Evolutionary conservation across 2,797 vertebrate species (phyloP).

Genomic region (Ctenopoma multispine): DNA sequence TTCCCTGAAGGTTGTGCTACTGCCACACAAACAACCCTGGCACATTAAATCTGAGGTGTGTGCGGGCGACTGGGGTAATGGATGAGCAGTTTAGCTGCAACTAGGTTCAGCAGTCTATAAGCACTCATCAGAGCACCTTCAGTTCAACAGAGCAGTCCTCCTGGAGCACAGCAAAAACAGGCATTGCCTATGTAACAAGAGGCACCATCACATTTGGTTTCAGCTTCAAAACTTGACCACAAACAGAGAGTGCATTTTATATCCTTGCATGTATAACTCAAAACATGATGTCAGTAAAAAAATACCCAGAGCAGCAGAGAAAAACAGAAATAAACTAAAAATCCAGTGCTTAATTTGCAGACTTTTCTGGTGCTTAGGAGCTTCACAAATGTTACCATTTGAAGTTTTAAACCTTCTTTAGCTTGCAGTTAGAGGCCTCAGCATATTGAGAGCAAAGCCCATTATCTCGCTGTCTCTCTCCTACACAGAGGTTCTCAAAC

Average conservation of each 20-base stretch:
- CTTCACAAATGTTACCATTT: slow-evolving; percentile 76
- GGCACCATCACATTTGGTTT: slow-evolving; percentile 60
- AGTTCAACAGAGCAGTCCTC: slow-evolving; percentile 58
- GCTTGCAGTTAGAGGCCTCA: slow-evolving; percentile 76
- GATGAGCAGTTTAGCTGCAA: slow-evolving; percentile 75
- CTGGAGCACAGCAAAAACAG: slow-evolving; percentile 67
- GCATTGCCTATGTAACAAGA: slow-evolving; percentile 41
- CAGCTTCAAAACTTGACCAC: slow-evolving; percentile 37
- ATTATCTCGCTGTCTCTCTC: slow-evolving; percentile 81
- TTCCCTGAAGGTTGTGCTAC: slow-evolving; percentile 77
- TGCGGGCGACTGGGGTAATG: slow-evolving; percentile 71
- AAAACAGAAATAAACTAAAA: slow-evolving; percentile 66
- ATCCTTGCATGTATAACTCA: slow-evolving; percentile 37
- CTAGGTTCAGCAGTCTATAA: slow-evolving; percentile 77
- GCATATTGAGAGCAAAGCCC: slow-evolving; percentile 82
- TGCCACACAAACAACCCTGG: slow-evolving; percentile 82
- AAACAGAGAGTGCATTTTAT: slow-evolving; percentile 31
- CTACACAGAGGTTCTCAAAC: slow-evolving; percentile 72
- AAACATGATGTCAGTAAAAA: slow-evolving; percentile 54
- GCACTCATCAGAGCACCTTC: slow-evolving; percentile 70
- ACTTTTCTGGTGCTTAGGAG: slow-evolving; percentile 70
- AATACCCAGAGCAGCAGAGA: slow-evolving; percentile 45
- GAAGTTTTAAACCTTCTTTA: slow-evolving; percentile 82
- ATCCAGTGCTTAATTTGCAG: slow-evolving; percentile 76
- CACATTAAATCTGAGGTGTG: slow-evolving; percentile 79